phyloP scores from a whole-genome alignment of 2,797 vertebrate genomes.

The Girardinus metallicus region DNA sequence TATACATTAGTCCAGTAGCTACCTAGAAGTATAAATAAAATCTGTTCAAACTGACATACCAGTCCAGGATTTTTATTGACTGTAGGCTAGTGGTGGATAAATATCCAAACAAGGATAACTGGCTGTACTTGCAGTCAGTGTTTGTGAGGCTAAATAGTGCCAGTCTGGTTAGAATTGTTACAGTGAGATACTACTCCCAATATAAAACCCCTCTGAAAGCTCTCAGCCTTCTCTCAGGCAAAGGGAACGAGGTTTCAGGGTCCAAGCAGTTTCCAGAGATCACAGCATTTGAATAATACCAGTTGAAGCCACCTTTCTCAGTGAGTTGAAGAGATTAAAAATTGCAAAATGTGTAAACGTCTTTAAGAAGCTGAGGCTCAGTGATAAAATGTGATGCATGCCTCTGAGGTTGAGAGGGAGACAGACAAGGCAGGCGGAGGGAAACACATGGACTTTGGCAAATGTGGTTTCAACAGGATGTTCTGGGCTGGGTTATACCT shows the following conservation, averaged over 20 bases:
- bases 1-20: neutral
- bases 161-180: slow-evolving; percentile 59
- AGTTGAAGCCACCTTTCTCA: slow-evolving; percentile 81
- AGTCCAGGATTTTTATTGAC: neutral
- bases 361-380: slow-evolving; percentile 79
- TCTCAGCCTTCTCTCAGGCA: slow-evolving; percentile 37
- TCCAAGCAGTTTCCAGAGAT: slow-evolving; percentile 72
- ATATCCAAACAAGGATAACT: slow-evolving; percentile 23
- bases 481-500: slow-evolving; percentile 83
- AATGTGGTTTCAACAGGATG: slow-evolving; percentile 80
- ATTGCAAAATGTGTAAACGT: slow-evolving; percentile 80
- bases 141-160: slow-evolving; percentile 41
- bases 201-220: slow-evolving; percentile 54
- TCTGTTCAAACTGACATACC: neutral
- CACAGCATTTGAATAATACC: slow-evolving; percentile 80
- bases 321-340: slow-evolving; percentile 80
- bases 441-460: slow-evolving; percentile 77
- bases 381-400: slow-evolving; percentile 79
- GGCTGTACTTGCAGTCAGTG: slow-evolving; percentile 21
- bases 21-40: neutral
- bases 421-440: slow-evolving; percentile 56
- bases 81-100: slow-evolving; percentile 1
- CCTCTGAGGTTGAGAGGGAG: slow-evolving; percentile 74
- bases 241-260: slow-evolving; percentile 56
- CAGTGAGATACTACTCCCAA: slow-evolving; percentile 50